A percentile compares a stretch with the other conserved stretches of the same genome.
Evolutionary conservation across 2,888 invertebrate genomes (phyloP).

Genomic region (Ptycholaimellus sp.): DNA sequence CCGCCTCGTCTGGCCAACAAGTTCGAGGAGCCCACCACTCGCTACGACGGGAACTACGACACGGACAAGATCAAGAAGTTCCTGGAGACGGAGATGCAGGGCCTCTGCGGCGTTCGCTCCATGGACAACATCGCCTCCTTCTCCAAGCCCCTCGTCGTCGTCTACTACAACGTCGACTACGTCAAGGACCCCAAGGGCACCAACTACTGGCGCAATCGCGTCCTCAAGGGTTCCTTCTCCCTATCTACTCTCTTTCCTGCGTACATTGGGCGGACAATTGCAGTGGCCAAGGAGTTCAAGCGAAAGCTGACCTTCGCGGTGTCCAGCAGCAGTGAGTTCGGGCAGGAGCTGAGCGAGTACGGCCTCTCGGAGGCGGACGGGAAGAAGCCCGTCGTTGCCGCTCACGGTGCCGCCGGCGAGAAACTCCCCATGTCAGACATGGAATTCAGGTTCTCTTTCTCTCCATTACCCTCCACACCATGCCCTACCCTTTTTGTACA

Average conservation of each 20-base stretch:
- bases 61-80: slow-evolving; percentile 47
- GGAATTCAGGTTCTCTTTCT: slow-evolving; percentile 49
- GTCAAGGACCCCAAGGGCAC: slow-evolving; percentile 83
- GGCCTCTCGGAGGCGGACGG: slow-evolving; percentile 61
- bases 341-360: slow-evolving; percentile 72
- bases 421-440: slow-evolving; percentile 69
- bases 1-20: slow-evolving; percentile 71
- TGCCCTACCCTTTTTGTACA: no score
- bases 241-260: no score
- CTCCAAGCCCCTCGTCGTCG: slow-evolving; percentile 57
- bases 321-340: slow-evolving; percentile 73
- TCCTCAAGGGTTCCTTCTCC: no score
- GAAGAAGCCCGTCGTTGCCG: slow-evolving; percentile 68
- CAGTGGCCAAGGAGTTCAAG: slow-evolving; percentile 22
- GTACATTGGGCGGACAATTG: no score
- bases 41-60: slow-evolving; percentile 47
- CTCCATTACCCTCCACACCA: no score
- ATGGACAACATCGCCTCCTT: slow-evolving; percentile 62
- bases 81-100: slow-evolving; percentile 58
- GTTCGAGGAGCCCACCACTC: slow-evolving; percentile 55
- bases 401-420: slow-evolving; percentile 52
- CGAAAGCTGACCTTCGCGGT: slow-evolving; percentile 52
- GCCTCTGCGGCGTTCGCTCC: slow-evolving; percentile 68
- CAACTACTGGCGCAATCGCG: slow-evolving; percentile 85
- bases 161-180: slow-evolving; percentile 81